Evolutionary conservation across 2,888 invertebrate species (phyloP).

Genomic region (Philereme transversata): DNA sequence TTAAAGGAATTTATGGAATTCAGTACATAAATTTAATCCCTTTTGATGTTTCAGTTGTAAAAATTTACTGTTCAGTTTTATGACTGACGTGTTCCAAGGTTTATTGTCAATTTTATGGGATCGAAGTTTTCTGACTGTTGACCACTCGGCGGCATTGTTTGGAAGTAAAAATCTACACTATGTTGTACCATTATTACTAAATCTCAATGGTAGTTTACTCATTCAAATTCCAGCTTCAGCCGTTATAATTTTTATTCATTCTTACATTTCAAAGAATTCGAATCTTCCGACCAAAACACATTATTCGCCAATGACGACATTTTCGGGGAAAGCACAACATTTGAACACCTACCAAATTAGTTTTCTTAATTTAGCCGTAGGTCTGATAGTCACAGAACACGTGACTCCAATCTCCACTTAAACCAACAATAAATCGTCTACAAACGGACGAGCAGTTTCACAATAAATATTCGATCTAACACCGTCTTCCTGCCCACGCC

Average conservation of each 20-base stretch:
- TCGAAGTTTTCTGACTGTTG: slow-evolving; percentile 45
- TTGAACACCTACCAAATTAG: slow-evolving; percentile 36
- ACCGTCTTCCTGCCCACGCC: slow-evolving; percentile 77
- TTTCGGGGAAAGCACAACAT: slow-evolving; percentile 21
- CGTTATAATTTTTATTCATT: too few relatives aligned
- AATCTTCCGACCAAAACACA: slow-evolving; percentile 10
- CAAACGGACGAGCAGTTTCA: slow-evolving; percentile 72
- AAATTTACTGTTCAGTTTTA: slow-evolving; percentile 60
- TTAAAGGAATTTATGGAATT: slow-evolving; percentile 36
- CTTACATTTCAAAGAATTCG: neutral
- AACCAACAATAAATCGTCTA: slow-evolving; percentile 67
- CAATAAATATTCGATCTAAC: slow-evolving; percentile 79
- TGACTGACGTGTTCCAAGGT: slow-evolving; percentile 48
- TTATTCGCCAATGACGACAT: slow-evolving; percentile 20
- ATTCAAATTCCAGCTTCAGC: too few relatives aligned
- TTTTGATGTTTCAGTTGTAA: slow-evolving; percentile 61
- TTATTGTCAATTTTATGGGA: slow-evolving; percentile 59
- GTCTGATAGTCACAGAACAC: slow-evolving; percentile 45
- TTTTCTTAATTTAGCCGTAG: slow-evolving; percentile 36
- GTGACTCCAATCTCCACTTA: slow-evolving; percentile 44
- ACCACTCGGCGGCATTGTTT: slow-evolving; percentile 11
- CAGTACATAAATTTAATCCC: slow-evolving; percentile 54
- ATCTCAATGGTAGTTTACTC: neutral
- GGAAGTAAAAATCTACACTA: slow-evolving; percentile 3
- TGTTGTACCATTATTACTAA: neutral